These are phyloP conservation scores for Hypolimnas misippus DNA, from an alignment of 2,888 invertebrate genomes.

Conservation along the genomic window DNA sequence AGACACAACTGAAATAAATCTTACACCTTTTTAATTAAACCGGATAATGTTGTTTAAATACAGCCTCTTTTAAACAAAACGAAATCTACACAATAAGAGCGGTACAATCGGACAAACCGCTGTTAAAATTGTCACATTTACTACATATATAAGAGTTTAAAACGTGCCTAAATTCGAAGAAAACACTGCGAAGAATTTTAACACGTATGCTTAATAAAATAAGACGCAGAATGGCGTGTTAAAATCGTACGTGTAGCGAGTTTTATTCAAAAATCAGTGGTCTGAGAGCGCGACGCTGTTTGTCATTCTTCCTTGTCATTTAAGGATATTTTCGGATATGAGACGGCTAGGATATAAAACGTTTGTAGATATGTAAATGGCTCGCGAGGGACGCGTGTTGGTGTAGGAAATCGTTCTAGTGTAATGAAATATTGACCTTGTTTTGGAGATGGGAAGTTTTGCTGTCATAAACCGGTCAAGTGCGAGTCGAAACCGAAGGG, in stretches of 20 bases:
- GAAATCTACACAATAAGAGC: conserved; percentile 25
- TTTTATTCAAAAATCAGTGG: conserved; percentile 55
- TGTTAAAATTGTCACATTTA: conserved; percentile 39
- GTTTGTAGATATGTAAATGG: conserved; percentile 21
- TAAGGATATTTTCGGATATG: conserved; percentile 52
- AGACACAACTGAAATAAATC: conserved; percentile 4
- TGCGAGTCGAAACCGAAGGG: too few species aligned
- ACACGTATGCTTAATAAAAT: conserved; percentile 8
- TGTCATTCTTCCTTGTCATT: conserved; percentile 62
- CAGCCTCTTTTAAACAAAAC: conserved; percentile 19
- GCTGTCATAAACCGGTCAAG: background rate
- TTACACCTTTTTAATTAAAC: conserved; percentile 30
- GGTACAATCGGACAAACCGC: too few species aligned
- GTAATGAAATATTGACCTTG: conserved; percentile 7
- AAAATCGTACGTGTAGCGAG: conserved; percentile 23
- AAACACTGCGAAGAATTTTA: conserved; percentile 26
- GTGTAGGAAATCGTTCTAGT: background rate
- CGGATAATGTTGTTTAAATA: conserved; percentile 25
- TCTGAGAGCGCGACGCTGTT: conserved; percentile 59
- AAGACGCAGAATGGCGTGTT: conserved; percentile 23
- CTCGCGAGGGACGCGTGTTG: conserved; percentile 5
- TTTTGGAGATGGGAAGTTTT: background rate
- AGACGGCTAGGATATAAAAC: conserved; percentile 33
- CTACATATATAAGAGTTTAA: conserved; percentile 39
- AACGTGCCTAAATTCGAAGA: conserved; percentile 39